phyloP scores from a whole-genome alignment of 2,797 vertebrate species.

The Molossus alvarezi region DNA sequence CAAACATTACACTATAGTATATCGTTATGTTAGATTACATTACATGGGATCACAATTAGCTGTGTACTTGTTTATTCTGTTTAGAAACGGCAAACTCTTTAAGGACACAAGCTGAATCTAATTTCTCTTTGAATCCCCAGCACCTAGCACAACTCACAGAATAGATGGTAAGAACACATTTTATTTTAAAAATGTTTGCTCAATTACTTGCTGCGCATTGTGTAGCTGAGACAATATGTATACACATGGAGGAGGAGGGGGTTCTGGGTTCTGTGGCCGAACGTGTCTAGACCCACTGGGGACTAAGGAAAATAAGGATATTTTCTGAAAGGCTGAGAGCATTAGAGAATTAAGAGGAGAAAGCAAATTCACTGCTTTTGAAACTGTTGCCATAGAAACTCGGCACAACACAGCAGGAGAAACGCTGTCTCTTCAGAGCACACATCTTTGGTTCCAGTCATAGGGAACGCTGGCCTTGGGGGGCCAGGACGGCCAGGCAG shows the following conservation, averaged over 20 bases:
- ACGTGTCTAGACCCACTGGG: not conserved
- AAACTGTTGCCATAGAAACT: constrained; percentile 72
- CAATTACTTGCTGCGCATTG: not conserved
- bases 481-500: not conserved
- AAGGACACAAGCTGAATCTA: not conserved
- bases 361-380: constrained; percentile 18
- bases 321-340: constrained; percentile 71
- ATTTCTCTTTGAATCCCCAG: not conserved
- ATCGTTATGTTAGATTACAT: not conserved
- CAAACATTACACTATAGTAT: not conserved
- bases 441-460: not conserved
- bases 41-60: too few relatives aligned
- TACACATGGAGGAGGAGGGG: accelerated
- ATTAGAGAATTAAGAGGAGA: constrained; percentile 59
- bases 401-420: not conserved
- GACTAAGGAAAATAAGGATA: constrained; percentile 2
- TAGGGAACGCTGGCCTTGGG: not conserved
- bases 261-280: not conserved
- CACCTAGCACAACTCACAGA: not conserved
- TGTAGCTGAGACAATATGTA: accelerated
- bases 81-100: not conserved
- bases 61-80: not conserved
- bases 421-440: not conserved
- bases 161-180: not conserved
- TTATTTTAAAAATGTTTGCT: not conserved